Evolutionary conservation across 2,113 vertebrate species (phyloP).

Genomic region (Dromas ardeola): DNA sequence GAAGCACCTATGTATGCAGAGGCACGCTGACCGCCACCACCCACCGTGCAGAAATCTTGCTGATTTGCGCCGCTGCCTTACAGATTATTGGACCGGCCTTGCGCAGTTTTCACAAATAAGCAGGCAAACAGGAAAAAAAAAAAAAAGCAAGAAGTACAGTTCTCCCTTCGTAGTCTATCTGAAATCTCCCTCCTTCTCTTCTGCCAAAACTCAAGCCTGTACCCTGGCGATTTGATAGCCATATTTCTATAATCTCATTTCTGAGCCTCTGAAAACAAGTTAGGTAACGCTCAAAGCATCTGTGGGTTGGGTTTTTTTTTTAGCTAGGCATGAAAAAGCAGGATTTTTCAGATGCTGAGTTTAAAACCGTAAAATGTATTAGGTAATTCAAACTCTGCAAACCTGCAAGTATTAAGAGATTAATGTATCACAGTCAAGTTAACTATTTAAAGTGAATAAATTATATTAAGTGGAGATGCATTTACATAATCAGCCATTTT

Average conservation of each 20-base stretch:
- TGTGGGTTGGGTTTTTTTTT: background rate
- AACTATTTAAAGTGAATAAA: background rate
- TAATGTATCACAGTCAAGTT: background rate
- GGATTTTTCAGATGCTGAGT: background rate
- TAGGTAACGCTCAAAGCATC: slow-evolving; percentile 11
- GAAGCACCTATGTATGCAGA: background rate
- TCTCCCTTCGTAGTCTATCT: background rate
- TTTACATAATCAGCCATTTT: background rate
- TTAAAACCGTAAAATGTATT: background rate
- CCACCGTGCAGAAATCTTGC: background rate
- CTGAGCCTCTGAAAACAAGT: slow-evolving; percentile 47
- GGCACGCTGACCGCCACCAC: background rate
- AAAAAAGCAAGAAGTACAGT: background rate
- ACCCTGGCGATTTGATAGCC: background rate
- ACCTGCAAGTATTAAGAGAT: background rate
- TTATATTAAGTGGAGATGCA: background rate
- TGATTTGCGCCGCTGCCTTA: background rate
- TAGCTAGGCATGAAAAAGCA: background rate
- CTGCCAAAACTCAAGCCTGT: background rate
- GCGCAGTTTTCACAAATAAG: background rate
- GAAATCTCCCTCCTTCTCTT: background rate
- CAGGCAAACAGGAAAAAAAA: background rate
- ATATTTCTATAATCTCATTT: slow-evolving; percentile 17
- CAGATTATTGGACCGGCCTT: background rate
- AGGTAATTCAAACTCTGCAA: background rate